Evolutionary conservation across 2,797 vertebrate genomes (phyloP), one percentile per base, ranked within the genome.

Genomic region (Eutrigla gurnardus): DNA sequence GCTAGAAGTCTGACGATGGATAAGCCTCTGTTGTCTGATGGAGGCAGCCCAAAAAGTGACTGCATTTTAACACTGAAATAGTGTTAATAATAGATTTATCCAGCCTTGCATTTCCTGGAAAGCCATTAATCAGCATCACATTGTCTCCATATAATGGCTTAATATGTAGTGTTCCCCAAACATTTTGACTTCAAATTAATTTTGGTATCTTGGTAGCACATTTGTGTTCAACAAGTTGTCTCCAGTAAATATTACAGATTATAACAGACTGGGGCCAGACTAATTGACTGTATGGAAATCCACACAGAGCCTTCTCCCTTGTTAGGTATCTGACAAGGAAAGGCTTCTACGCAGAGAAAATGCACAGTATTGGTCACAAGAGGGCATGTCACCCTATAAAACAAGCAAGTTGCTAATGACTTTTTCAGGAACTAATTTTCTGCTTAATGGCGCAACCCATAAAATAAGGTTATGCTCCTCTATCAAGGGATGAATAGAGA

Each of bases 371-470:
- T 92, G 89, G 89, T 93, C 93, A 92, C 93, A 93, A 66, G 80
- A 91, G 90, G 80, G 79, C 86, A 63, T 77, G 84, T 91, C 92
- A 89, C 89, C 90, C 82, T 90, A 90, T 94, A 94, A 94, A 94
- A 86, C 85, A 89, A 90, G 84, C 87, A 90, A 86, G 87, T 93
- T 91, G 82, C 90, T 96, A 95, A 93, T 95, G 90, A 94, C 90
- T 92, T 95, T 94, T 95, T 92, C 91, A 93, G 90, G 90, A 95
- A 92, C 93, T 91, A 92, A 93, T 95, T 95, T 94, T 92, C 91
- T 93, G 86, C 87, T 85, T 91, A 94, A 89, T 90, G 86, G 84
- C 80, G 17, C 87, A 82, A 78, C 89, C 89, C 55, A 90, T 95
- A 94, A 94, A 94, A 92, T 88, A 61, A 17, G 91, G 89, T 91